Base-by-base conservation (phyloP, 2,113 vertebrate species). In the Dasyprocta punctata region DNA sequence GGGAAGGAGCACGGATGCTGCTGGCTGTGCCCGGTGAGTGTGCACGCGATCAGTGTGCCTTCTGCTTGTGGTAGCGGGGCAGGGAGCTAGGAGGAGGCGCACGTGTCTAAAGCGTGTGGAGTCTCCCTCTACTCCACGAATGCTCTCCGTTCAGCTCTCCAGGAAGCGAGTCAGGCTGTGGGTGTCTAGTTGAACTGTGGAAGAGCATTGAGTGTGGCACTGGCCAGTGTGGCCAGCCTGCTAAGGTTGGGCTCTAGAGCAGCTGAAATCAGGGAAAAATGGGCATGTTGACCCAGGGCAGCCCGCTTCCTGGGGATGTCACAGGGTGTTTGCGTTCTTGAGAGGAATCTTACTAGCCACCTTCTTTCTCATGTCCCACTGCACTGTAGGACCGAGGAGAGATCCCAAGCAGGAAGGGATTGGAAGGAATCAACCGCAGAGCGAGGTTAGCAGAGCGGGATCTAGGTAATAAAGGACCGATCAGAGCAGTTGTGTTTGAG, bases 1-100 rank as follows among this genome's bases (percentile, higher is more conserved):
- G 61, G 78, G 83, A 84, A 80, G 84, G 36, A 97, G 89, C 52
- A 65, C 13, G 93, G 96, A 69, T n/a, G 60, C 80, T 47, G 52
- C 93, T 13, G 88, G 67, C 86, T 38, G 86, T 80, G 92, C 67
- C 90, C 3, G 54, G 97, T 91, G 17, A 97, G 95, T 90, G 86
- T 89, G 61, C 4, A 28, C 60, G 93, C 71, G 65, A 12, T 36
- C 63, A 58, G 1, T 2, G 89, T 47, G 67, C 86, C 26, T 80
- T 88, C 28, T 30, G 93, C 95, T 24, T 14, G 73, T 5, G 61
- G 93, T 61, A 11, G 49, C 7, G 10, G 65, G 33, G 5, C 60
- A 49, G 38, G 54, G 41, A 73, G n/a, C 41, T 20, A 19, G 8
- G 12, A 7, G 49, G 38, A 75, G 63, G 71, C 36, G 28, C 98